Percentiles rank a stretch among this genome's conserved stretches.
Evolutionary conservation across 2,888 invertebrate species (phyloP).

Genomic region (Latrodectus elegans): DNA sequence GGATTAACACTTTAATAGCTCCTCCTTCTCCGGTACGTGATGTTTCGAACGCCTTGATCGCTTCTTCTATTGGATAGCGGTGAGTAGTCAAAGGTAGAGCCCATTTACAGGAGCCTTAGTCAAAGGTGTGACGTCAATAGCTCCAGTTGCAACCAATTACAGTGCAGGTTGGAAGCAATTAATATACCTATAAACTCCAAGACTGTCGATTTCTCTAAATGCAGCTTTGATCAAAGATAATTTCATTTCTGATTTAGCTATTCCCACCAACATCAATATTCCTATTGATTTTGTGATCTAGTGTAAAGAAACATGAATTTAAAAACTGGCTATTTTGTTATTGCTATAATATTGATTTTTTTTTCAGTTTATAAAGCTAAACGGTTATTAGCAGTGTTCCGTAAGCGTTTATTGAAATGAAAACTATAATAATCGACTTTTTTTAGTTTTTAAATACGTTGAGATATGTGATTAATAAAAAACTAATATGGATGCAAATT

Average conservation of each 20-base stretch:
- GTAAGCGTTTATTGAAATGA: not conserved
- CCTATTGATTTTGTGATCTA: constrained; percentile 93
- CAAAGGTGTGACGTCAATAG: constrained; percentile 85
- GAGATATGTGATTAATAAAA: not conserved
- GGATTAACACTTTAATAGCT: constrained; percentile 83
- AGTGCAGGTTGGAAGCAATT: constrained; percentile 90
- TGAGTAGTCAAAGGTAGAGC: constrained; percentile 89
- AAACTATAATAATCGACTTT: not conserved
- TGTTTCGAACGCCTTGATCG: constrained; percentile 87
- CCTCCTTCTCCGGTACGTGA: constrained; percentile 81
- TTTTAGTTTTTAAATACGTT: not conserved
- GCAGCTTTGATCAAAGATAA: constrained; percentile 88
- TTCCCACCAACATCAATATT: constrained; percentile 88
- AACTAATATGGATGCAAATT: not conserved
- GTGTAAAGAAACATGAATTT: constrained; percentile 65
- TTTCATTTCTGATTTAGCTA: constrained; percentile 86
- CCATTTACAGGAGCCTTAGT: too few species aligned
- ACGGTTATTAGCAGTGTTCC: not conserved
- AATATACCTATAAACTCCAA: constrained; percentile 93
- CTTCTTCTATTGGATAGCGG: constrained; percentile 85
- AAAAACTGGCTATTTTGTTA: constrained; percentile 25
- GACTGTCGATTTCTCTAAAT: constrained; percentile 90
- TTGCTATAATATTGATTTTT: not conserved
- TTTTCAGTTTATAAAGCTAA: not conserved
- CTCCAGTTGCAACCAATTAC: constrained; percentile 84